These are phyloP conservation scores for Acrobasis suavella DNA, from an alignment of 2,888 invertebrate species.

Conservation along the genomic window DNA sequence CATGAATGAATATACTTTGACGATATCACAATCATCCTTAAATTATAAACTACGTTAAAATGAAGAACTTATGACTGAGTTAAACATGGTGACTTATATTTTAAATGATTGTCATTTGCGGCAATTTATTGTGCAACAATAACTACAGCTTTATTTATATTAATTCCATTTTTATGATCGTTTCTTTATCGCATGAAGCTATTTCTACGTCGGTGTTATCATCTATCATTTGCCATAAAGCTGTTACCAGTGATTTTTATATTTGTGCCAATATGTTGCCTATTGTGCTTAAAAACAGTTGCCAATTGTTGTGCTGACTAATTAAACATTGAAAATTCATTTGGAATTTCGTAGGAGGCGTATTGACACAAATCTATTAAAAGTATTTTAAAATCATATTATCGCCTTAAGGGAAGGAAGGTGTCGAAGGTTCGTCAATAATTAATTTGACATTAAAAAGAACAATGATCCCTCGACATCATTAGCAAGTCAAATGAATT, in stretches of 20 bases:
- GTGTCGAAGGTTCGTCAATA: conserved; percentile 67
- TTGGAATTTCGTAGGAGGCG: conserved; percentile 25
- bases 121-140: conserved; percentile 27
- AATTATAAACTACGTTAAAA: conserved; percentile 5
- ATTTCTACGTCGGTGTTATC: conserved; percentile 36
- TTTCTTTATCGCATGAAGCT: conserved; percentile 41
- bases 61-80: conserved; percentile 12
- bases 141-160: conserved; percentile 29
- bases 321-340: conserved; percentile 29
- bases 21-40: conserved; percentile 43
- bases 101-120: conserved; percentile 18
- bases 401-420: conserved; percentile 43
- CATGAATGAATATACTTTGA: conserved; percentile 36
- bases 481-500: conserved; percentile 81
- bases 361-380: conserved; percentile 44
- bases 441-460: conserved; percentile 53
- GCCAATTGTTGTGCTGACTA: conserved; percentile 28
- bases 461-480: conserved; percentile 68
- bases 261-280: conserved; percentile 55
- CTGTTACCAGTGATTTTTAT: conserved; percentile 37
- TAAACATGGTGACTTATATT: conserved; percentile 15
- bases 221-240: conserved; percentile 34
- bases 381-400: conserved; percentile 22
- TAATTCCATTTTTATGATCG: conserved; percentile 25
- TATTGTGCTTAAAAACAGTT: conserved; percentile 34